These are phyloP conservation scores for Euplexia lucipara DNA, from an alignment of 2,888 invertebrate species.

Conservation along the genomic window DNA sequence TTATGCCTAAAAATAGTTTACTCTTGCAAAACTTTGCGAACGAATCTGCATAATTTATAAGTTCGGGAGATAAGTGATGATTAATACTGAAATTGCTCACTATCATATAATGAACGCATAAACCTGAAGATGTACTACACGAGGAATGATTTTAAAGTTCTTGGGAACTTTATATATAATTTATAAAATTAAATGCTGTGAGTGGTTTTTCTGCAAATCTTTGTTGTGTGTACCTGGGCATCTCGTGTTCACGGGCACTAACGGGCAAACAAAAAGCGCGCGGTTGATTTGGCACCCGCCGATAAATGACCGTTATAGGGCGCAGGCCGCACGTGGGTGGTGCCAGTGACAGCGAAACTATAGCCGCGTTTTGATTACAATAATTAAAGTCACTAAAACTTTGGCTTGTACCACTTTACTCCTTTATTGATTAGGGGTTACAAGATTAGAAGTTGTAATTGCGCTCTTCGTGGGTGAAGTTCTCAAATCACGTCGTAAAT, in stretches of 20 bases:
- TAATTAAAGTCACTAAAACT: background rate
- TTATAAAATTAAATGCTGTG: background rate
- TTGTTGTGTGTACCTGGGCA: background rate
- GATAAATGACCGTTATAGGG: constrained; percentile 33
- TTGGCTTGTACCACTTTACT: background rate
- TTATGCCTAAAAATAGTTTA: background rate
- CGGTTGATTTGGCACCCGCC: constrained; percentile 7
- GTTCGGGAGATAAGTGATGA: background rate
- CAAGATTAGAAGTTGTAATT: background rate
- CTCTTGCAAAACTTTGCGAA: constrained; percentile 5
- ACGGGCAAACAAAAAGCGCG: constrained; percentile 33
- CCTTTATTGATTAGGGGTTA: background rate
- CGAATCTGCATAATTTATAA: constrained; percentile 2
- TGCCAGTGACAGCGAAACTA: constrained; percentile 1
- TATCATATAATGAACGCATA: background rate
- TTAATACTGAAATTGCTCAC: background rate
- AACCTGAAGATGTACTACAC: background rate
- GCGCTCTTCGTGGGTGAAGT: too few species aligned
- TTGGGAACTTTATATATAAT: background rate
- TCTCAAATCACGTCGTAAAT: too few species aligned
- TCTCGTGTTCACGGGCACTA: constrained; percentile 31
- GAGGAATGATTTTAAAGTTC: too few species aligned
- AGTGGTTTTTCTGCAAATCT: background rate
- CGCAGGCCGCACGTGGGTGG: constrained; percentile 6
- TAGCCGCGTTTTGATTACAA: background rate